phyloP scores from a whole-genome alignment of 2,888 invertebrate species.

The Lamellibrachia columna region DNA sequence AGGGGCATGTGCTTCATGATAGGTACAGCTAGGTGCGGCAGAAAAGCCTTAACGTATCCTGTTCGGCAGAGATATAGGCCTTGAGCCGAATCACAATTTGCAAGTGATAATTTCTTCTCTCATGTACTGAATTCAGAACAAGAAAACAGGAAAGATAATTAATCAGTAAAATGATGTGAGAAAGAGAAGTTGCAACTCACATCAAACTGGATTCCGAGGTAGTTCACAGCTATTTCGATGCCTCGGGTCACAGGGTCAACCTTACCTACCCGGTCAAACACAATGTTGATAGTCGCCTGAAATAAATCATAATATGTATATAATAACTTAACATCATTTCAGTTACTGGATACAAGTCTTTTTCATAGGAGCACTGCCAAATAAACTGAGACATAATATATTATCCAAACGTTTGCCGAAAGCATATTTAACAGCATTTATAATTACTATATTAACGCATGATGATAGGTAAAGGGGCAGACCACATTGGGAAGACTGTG shows the following conservation, averaged over 20 bases:
- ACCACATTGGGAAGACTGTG: too few species aligned
- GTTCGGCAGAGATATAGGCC: too few species aligned
- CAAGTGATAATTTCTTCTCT: too few species aligned
- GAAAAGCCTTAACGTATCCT: too few species aligned
- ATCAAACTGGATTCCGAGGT: slow-evolving; percentile 95
- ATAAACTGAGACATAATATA: background rate
- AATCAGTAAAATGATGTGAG: too few species aligned
- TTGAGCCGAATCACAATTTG: too few species aligned
- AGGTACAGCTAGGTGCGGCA: too few species aligned
- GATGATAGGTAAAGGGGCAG: background rate
- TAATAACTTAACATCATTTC: background rate
- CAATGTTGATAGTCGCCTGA: slow-evolving; percentile 96
- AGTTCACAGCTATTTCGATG: slow-evolving; percentile 94
- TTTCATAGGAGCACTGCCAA: background rate
- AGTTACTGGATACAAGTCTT: background rate
- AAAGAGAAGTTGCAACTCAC: slow-evolving; percentile 56
- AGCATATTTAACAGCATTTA: background rate
- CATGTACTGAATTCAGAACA: too few species aligned
- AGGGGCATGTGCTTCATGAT: too few species aligned
- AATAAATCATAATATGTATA: slow-evolving; percentile 17
- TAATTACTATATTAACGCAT: background rate
- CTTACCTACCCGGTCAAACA: slow-evolving; percentile 97
- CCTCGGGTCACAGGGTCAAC: slow-evolving; percentile 97
- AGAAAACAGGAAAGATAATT: too few species aligned
- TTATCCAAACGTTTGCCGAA: background rate